phyloP scores from a whole-genome alignment of 2,797 vertebrate genomes.

The Esox lucius region DNA sequence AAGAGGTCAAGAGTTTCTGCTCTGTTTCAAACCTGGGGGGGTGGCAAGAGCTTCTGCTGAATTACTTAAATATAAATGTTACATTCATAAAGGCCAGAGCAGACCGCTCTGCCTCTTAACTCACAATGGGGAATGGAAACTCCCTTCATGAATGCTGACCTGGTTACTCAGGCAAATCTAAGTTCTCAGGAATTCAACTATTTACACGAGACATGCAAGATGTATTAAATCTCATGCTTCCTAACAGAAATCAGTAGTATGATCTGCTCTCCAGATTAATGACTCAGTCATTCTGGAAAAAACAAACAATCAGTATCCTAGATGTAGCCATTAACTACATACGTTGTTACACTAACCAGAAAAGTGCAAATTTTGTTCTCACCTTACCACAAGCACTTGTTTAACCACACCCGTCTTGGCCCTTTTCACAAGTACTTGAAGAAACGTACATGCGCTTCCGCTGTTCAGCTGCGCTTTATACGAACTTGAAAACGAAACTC shows the following conservation, averaged over 20 bases:
- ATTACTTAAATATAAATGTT: no score
- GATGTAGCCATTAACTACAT: no score
- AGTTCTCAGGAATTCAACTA: neutral
- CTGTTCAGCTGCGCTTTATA: neutral
- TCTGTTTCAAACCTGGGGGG: no score
- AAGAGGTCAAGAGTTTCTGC: no score
- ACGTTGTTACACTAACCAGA: no score
- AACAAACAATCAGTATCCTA: no score
- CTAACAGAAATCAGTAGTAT: neutral
- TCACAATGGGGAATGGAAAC: neutral
- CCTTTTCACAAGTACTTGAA: neutral
- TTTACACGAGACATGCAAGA: neutral
- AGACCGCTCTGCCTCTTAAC: slow-evolving; percentile 10
- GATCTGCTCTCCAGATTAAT: neutral
- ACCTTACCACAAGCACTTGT: no score
- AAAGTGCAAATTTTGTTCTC: no score
- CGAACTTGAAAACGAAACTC: neutral
- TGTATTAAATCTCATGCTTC: neutral
- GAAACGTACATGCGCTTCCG: neutral
- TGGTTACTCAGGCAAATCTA: neutral
- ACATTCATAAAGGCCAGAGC: neutral
- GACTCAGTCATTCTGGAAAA: no score
- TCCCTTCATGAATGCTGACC: neutral
- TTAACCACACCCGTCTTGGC: no score
- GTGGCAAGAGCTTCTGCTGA: neutral